Conservation (phyloP, 2,113 vertebrate genomes). For the Pandion haliaetus region DNA sequence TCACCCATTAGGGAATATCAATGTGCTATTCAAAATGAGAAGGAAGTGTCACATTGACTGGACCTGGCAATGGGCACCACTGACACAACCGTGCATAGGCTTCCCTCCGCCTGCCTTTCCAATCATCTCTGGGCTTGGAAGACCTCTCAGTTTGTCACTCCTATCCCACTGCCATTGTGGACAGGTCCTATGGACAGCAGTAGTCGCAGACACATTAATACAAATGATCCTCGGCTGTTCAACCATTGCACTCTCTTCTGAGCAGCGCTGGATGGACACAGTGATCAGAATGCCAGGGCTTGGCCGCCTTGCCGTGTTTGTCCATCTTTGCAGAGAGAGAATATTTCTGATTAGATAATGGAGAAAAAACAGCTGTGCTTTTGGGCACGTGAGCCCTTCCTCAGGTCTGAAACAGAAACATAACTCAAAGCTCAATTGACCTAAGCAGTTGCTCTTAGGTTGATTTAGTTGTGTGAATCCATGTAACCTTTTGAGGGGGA, state of each 20-base stretch:
- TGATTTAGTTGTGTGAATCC: not conserved
- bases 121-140: not conserved
- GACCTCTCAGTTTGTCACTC: not conserved
- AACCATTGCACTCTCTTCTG: not conserved
- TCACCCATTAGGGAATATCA: not conserved
- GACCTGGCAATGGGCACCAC: not conserved
- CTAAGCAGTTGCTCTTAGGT: not conserved
- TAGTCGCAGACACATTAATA: fast-evolving
- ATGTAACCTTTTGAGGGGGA: not conserved
- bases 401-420: not conserved
- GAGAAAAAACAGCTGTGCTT: not conserved
- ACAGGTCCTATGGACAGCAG: not conserved
- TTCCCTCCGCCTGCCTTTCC: not conserved
- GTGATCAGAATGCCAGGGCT: not conserved
- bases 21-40: not conserved
- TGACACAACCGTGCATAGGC: fast-evolving
- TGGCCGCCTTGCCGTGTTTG: not conserved
- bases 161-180: not conserved
- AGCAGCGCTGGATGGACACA: not conserved
- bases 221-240: not conserved
- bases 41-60: not conserved
- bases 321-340: not conserved
- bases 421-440: not conserved
- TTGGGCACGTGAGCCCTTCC: not conserved
- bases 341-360: not conserved